Evolutionary conservation across 2,888 invertebrate species (phyloP), one percentile per base, ranked within the genome.

Genomic region (Nomada hirtipes): DNA sequence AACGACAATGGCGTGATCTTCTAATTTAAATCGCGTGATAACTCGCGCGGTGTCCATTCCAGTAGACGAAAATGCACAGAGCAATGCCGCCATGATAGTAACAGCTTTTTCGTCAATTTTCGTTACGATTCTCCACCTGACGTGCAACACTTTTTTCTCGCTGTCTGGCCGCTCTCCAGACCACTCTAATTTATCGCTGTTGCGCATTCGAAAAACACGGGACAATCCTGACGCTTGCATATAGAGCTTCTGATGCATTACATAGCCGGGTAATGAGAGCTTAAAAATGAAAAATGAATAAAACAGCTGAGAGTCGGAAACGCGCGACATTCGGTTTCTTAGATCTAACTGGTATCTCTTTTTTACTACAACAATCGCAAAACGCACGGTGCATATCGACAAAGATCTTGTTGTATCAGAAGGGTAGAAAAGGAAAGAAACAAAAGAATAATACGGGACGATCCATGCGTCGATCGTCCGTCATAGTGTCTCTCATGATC

Each of bases 141-240:
- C 76, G 73, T 76, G 69, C 80, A 83, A 70, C 76, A 81, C 67
- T 72, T 76, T 76, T 53, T 82, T 69, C 53, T 18, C 42, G 47
- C 76, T 79, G 59, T 68, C 59, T 67, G 50, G 60, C 29, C 64
- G 50, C 76, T 65, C 69, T 60, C 42, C 47, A 70, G 65, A 53
- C 47, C 65, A 65, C 76, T 70, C 55, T 76, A 64, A 76, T 77
- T 78, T 75, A 78, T 50, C 69, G 78, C 78, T 78, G 64, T 13
- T 64, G 69, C 82, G 42, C 53, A 76, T 57, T 69, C 47, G 47
- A 59, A 60, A 36, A 77, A 73, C 73, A 81, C 23, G 60, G 74
- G 65, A 80, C 29, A 57, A 84, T 80, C 86, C 86, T 87, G 86
- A 71, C 78, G 89, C 89, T 90, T 89, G 87, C 87, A 88, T 88